Percentiles rank a stretch among this genome's conserved stretches.
Evolutionary conservation across 2,797 vertebrate species (phyloP).

Genomic region (Leptatherina wallacei): DNA sequence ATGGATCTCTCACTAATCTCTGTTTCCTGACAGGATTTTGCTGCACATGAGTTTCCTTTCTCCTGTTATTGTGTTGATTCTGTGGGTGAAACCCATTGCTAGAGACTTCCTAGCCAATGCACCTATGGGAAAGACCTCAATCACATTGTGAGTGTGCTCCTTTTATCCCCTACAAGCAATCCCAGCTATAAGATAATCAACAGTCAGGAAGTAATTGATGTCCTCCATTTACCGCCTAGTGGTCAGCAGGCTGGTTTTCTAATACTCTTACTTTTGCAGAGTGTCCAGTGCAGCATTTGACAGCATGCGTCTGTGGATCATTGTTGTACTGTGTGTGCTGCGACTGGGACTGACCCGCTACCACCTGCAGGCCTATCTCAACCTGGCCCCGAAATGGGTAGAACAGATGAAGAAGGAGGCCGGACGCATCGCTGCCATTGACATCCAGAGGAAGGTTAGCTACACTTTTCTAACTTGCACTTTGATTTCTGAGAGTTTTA

Average conservation of each 20-base stretch:
- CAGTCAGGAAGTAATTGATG: no score
- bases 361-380: constrained; percentile 96
- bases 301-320: constrained; percentile 88
- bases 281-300: constrained; percentile 87
- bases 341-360: constrained; percentile 85
- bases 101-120: constrained; percentile 90
- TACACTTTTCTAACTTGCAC: neutral
- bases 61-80: constrained; percentile 87
- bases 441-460: constrained; percentile 92
- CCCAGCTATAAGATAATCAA: neutral
- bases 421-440: constrained; percentile 88
- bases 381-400: constrained; percentile 91
- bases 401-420: constrained; percentile 92
- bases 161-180: neutral
- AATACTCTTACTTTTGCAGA: constrained; percentile 64
- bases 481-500: neutral
- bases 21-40: constrained; percentile 81
- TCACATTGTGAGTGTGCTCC: constrained; percentile 85
- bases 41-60: constrained; percentile 92
- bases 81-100: constrained; percentile 93
- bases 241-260: neutral
- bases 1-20: neutral
- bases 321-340: constrained; percentile 86
- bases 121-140: constrained; percentile 84
- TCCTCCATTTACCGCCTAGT: neutral